Conservation (phyloP, 2,888 invertebrate species). For the Argynnis bischoffii region DNA sequence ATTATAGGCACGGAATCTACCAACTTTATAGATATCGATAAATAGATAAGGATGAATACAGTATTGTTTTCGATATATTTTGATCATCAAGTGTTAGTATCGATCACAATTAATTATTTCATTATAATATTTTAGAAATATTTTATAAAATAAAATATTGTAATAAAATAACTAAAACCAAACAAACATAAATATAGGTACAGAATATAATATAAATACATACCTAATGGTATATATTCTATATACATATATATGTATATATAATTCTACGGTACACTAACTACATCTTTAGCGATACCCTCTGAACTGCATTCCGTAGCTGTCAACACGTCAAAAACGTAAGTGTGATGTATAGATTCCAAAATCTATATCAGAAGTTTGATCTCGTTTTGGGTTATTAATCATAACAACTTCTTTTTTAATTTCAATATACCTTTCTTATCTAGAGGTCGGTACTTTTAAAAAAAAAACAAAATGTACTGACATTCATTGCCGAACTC, state of each 20-base stretch:
- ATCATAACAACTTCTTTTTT: constrained; percentile 3
- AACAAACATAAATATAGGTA: too few relatives aligned
- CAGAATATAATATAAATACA: too few relatives aligned
- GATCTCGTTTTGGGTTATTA: constrained; percentile 2
- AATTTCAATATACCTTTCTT: background rate
- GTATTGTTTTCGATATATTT: background rate
- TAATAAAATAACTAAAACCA: too few relatives aligned
- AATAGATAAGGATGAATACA: constrained; percentile 4
- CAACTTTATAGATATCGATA: constrained; percentile 24
- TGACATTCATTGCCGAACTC: too few relatives aligned
- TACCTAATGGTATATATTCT: too few relatives aligned
- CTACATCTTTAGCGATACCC: background rate
- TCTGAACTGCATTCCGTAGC: background rate
- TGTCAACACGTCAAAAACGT: background rate
- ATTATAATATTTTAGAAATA: too few relatives aligned
- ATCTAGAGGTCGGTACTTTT: background rate
- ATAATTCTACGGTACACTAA: background rate
- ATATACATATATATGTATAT: too few relatives aligned
- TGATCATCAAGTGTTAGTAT: background rate
- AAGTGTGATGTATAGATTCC: constrained; percentile 2
- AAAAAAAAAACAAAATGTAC: background rate
- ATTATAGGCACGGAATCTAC: constrained; percentile 23
- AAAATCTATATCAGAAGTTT: constrained; percentile 2
- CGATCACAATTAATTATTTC: too few relatives aligned
- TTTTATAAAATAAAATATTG: too few relatives aligned